Base-by-base conservation (phyloP, 2,797 vertebrate species). In the Bovichtus variegatus region DNA sequence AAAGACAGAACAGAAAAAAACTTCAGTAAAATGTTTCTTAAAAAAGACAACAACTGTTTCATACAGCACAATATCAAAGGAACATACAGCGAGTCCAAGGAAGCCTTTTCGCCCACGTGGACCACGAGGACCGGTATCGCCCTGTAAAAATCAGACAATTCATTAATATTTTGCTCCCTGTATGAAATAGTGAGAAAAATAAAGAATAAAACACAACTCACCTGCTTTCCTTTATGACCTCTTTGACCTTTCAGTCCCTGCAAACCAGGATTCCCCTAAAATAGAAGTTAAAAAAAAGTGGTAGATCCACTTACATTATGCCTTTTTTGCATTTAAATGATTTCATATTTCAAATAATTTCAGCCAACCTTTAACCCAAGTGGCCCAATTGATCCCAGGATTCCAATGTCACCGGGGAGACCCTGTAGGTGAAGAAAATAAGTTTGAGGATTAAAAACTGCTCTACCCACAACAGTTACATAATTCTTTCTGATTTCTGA, bases 221-320 rank as follows among this genome's bases (percentile, higher is more conserved):
- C 95, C 85, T 89, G 84, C 41, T 85, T 85, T 62, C 95, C 95
- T 90, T 92, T 91, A 53, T 12, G 78, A 43, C 95, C 95, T 12
- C 9, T 69, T 38, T 9, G 79, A 25, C 95, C 94, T 80, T 88
- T 91, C 8, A 76, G 38, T 1, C 94, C 95, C 27, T 65, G 71
- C 54, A 76, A 76, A 41, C 93, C 95, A 67, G 72, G 82, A 79
- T 87, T 91, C 1, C 94, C 95, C 95, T 96, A n/a, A 25, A 21
- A 76, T 1, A 55, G 40, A 66, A 41, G 4, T 36, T 1, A 25
- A 5, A 72, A 47, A n/a, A n/a, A 44, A 23, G 0, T 23, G 6
- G 12, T 1, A 9, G 9, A 72, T 23, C 5, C 2, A 31, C 2
- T 29, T 2, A 59, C 61, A 41, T 43, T 0, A 29, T 9, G 2